Evolutionary conservation across 2,888 invertebrate species (phyloP), one percentile per base, ranked within the genome.

Genomic region (Saturnia pavonia): DNA sequence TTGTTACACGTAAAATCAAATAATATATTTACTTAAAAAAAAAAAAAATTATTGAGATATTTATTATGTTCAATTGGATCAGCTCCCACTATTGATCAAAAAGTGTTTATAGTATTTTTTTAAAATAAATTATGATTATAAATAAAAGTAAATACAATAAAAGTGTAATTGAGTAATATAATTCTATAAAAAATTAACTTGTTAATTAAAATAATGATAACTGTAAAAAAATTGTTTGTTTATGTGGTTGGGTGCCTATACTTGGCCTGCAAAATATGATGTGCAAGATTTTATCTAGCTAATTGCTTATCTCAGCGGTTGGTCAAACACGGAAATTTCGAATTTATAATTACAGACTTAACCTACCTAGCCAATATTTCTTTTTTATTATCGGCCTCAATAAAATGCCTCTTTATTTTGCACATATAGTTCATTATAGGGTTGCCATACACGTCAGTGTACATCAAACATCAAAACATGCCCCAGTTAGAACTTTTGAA

Each of bases 241-340:
- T 19, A 67, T 40, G 70, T 70, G 66, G 54, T 27, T 66, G 51
- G 70, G 42, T 25, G 67, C 40, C 54, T 67, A 70, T 70, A 66
- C 22, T 70, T 43, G 70, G 42, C 66, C 67, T 22, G 70, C 42
- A 51, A 70, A 70, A 71, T 73, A 72, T 43, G 14, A 43, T 72
- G 76, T 78, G 78, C 74, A 75, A 77, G 82, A 84, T 83, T 75
- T 73, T 78, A 84, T 85, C 80, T 78, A 74, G 74, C 73, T 82
- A 82, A 85, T 84, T 82, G 75, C 74, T 75, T 71, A 69, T 76
- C 70, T 69, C 69, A 69, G 67, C 71, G 71, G 68, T 67, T 42
- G 45, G 65, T 78, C 76, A 76, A 78, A 77, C 75, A 75, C 73
- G 76, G 75, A 77, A 76, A 78, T 74, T 73, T 74, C 65, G 73